Conservation (phyloP, 2,888 invertebrate species). For the Volucella inflata region DNA sequence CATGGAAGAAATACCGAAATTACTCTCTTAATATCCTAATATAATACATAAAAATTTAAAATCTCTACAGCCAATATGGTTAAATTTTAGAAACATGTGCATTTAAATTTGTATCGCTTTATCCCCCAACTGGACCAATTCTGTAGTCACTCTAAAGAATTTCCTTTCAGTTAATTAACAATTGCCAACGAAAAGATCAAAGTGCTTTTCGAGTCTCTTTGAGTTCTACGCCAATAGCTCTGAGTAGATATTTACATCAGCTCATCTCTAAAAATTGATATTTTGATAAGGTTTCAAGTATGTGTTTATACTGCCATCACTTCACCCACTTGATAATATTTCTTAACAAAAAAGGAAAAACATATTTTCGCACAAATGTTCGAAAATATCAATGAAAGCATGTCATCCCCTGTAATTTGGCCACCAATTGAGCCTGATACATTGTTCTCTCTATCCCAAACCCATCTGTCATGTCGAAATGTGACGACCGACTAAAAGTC, state of each 20-base stretch:
- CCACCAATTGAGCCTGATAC: conserved; percentile 62
- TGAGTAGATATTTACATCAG: conserved; percentile 8
- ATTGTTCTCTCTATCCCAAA: conserved; percentile 59
- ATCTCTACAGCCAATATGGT: no score
- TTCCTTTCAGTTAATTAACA: conserved; percentile 35
- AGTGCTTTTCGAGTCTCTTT: conserved; percentile 12
- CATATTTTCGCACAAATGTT: conserved; percentile 83
- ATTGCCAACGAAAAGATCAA: conserved; percentile 49
- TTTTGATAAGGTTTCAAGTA: conserved; percentile 51
- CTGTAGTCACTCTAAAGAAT: background rate
- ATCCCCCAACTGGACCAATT: no score
- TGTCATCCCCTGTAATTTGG: conserved; percentile 78
- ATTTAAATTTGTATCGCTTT: no score
- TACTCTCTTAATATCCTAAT: no score
- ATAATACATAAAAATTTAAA: no score
- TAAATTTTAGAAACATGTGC: no score
- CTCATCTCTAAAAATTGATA: conserved; percentile 53
- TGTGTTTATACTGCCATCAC: conserved; percentile 18
- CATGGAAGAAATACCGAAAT: no score
- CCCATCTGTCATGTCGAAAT: conserved; percentile 68
- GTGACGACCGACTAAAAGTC: conserved; percentile 35
- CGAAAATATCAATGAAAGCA: conserved; percentile 76
- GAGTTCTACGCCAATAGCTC: background rate
- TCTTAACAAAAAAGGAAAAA: conserved; percentile 76
- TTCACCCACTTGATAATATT: conserved; percentile 16